Percentiles rank a stretch among this genome's conserved stretches.
Conservation (phyloP, 2,888 invertebrate genomes). For the Odontocerum albicorne region DNA sequence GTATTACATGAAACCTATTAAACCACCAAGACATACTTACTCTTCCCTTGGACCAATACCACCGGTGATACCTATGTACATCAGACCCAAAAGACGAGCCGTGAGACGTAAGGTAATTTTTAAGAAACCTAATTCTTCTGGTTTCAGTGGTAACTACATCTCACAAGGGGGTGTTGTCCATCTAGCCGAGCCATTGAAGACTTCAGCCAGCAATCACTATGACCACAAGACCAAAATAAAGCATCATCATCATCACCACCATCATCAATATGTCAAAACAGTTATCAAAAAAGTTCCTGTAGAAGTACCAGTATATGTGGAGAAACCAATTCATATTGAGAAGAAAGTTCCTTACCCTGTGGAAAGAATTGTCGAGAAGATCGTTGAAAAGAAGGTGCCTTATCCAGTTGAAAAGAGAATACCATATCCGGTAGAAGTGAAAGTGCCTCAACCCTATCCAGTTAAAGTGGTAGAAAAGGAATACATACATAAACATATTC, state of each 20-base stretch:
- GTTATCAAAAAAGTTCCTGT: slow-evolving; percentile 57
- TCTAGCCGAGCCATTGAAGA: no score
- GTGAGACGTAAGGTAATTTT: slow-evolving; percentile 3
- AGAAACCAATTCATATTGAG: slow-evolving; percentile 55
- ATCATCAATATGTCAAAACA: slow-evolving; percentile 65
- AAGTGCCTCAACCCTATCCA: slow-evolving; percentile 54
- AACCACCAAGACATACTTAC: slow-evolving; percentile 14
- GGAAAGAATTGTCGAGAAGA: slow-evolving; percentile 47
- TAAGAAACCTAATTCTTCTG: slow-evolving; percentile 31
- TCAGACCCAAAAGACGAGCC: neutral
- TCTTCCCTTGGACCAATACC: no score
- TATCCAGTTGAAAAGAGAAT: slow-evolving; percentile 53
- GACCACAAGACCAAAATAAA: slow-evolving; percentile 49
- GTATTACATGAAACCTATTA: slow-evolving; percentile 4
- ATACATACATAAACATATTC: slow-evolving; percentile 50
- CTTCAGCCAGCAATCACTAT: slow-evolving; percentile 17
- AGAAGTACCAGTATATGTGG: slow-evolving; percentile 55
- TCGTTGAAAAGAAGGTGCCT: slow-evolving; percentile 46
- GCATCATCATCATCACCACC: slow-evolving; percentile 68
- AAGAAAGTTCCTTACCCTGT: slow-evolving; percentile 55
- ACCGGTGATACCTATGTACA: neutral
- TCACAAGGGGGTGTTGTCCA: neutral
- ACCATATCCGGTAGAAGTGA: slow-evolving; percentile 52
- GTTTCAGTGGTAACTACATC: slow-evolving; percentile 25
- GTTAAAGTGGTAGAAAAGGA: slow-evolving; percentile 48